A percentile compares a stretch with the other conserved stretches of the same genome.
Evolutionary conservation across 2,113 vertebrate species (phyloP).

Genomic region (Pyrgilauda ruficollis): DNA sequence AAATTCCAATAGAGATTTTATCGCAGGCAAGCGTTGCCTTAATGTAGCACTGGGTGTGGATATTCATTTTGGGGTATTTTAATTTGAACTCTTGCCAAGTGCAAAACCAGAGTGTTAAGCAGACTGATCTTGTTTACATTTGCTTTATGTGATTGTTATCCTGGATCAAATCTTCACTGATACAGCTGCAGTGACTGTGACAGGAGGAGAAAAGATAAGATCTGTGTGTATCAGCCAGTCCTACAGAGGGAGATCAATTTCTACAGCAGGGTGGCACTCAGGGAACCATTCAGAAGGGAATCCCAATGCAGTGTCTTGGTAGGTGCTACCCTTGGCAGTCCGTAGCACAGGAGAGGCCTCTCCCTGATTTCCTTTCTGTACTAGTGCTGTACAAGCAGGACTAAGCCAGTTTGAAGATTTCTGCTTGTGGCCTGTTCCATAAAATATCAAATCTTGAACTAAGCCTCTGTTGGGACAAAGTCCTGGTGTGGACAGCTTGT

Average conservation of each 20-base stretch:
- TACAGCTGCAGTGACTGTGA: not conserved
- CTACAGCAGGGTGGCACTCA: not conserved
- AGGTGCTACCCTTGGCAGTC: not conserved
- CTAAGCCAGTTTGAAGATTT: not conserved
- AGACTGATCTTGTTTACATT: not conserved
- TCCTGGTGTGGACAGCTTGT: not conserved
- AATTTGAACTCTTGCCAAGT: not conserved
- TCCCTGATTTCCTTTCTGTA: not conserved
- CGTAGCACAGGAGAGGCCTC: not conserved
- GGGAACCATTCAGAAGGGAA: not conserved
- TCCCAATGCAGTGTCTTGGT: not conserved
- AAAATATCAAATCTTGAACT: not conserved
- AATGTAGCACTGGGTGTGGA: not conserved
- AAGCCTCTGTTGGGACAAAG: not conserved
- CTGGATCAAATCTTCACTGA: not conserved
- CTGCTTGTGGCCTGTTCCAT: not conserved
- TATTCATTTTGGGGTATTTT: not conserved
- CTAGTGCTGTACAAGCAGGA: not conserved
- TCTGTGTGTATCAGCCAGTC: not conserved
- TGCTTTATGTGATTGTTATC: not conserved
- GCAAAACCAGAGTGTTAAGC: not conserved
- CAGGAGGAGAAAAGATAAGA: not conserved
- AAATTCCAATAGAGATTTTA: not conserved
- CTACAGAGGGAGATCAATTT: not conserved
- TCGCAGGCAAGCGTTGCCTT: not conserved